Percentiles rank a stretch among this genome's conserved stretches.
Evolutionary conservation across 2,113 vertebrate species (phyloP).

Genomic region (Henicopernis longicauda): DNA sequence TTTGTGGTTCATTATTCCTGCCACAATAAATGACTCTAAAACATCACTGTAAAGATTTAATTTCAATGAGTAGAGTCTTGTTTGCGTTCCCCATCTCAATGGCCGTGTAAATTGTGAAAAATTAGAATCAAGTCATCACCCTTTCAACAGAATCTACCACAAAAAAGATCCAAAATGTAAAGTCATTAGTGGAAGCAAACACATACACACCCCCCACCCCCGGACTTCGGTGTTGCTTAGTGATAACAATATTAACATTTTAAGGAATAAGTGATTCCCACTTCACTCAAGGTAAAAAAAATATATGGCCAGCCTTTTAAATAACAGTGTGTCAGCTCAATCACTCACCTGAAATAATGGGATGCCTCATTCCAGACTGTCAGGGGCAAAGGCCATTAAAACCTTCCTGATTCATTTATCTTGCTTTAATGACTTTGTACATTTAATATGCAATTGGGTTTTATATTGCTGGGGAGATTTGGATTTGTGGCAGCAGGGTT

Average conservation of each 20-base stretch:
- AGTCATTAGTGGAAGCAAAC: not conserved
- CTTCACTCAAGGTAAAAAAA: not conserved
- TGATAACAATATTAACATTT: not conserved
- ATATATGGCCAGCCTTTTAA: not conserved
- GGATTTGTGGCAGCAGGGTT: not conserved
- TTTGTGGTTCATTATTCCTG: not conserved
- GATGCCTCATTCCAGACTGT: not conserved
- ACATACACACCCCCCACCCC: accelerated
- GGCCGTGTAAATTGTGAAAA: not conserved
- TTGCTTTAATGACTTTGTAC: not conserved
- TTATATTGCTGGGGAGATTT: not conserved
- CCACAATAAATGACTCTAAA: not conserved
- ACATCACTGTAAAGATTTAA: not conserved
- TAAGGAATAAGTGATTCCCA: not conserved
- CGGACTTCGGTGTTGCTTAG: not conserved
- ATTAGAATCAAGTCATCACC: not conserved
- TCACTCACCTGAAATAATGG: not conserved
- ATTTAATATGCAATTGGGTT: not conserved
- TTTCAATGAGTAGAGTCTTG: not conserved
- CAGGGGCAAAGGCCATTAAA: not conserved
- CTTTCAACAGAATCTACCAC: not conserved
- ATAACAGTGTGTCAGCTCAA: not conserved
- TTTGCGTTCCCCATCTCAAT: not conserved
- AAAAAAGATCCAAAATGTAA: not conserved
- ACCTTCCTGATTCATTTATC: not conserved